phyloP scores from a whole-genome alignment of 1,140 invertebrate genomes.

The Cephus cinctus region DNA sequence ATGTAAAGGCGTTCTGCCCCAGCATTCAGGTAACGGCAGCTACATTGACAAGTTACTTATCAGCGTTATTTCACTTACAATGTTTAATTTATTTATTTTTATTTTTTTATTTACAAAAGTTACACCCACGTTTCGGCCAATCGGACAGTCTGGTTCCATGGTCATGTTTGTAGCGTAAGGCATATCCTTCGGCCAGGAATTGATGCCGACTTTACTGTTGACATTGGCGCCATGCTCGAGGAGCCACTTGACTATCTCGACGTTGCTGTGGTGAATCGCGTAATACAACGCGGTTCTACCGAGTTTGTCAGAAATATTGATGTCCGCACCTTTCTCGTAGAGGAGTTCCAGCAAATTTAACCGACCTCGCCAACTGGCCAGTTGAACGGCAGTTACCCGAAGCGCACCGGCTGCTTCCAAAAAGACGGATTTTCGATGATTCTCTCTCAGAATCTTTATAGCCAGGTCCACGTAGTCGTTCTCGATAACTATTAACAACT shows the following conservation, averaged over 20 bases:
- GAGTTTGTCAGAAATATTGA: slow-evolving; percentile 27
- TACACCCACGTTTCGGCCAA: background rate
- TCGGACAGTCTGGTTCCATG: background rate
- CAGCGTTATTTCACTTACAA: no score
- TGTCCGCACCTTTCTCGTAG: slow-evolving; percentile 13
- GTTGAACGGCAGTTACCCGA: slow-evolving; percentile 22
- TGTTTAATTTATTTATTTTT: no score
- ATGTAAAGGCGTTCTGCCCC: slow-evolving; percentile 35
- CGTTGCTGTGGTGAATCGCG: slow-evolving; percentile 9
- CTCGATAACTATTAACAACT: background rate
- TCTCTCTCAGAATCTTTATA: background rate
- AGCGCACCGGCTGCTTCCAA: no score
- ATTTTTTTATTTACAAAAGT: no score
- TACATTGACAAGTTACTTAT: background rate
- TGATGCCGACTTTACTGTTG: slow-evolving; percentile 13
- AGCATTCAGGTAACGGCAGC: slow-evolving; percentile 27
- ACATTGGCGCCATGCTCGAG: slow-evolving; percentile 13
- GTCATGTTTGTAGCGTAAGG: background rate
- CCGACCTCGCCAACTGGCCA: slow-evolving; percentile 26
- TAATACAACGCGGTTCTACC: slow-evolving; percentile 27
- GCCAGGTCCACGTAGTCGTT: background rate
- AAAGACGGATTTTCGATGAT: background rate
- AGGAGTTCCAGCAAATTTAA: slow-evolving; percentile 19
- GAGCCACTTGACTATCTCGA: slow-evolving; percentile 17
- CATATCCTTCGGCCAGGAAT: slow-evolving; percentile 14